Evolutionary conservation across 2,797 vertebrate species (phyloP).

Genomic region (Emys orbicularis): DNA sequence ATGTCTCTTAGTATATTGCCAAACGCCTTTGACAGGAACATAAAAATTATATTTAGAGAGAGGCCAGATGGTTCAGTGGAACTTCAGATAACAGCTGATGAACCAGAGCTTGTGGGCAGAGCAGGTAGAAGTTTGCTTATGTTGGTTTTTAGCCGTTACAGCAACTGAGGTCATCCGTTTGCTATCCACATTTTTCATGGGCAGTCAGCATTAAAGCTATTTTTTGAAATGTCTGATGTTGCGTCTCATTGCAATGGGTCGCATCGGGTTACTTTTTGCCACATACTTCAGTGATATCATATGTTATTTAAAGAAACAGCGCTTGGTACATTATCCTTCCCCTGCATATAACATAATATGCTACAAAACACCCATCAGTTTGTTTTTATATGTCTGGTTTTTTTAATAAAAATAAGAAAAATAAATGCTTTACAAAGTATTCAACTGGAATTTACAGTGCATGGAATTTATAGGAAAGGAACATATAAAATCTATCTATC

Average conservation of each 20-base stretch:
- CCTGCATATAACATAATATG: accelerated
- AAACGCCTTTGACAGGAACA: accelerated
- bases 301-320: background rate
- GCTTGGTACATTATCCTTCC: background rate
- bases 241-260: background rate
- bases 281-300: background rate
- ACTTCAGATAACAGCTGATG: background rate
- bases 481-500: background rate
- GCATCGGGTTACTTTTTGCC: background rate
- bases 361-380: background rate
- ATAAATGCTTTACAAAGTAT: background rate
- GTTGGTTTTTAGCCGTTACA: background rate
- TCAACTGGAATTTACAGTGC: background rate
- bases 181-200: background rate
- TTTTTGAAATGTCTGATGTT: background rate
- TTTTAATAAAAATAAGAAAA: background rate
- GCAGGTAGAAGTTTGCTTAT: background rate
- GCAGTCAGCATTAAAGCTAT: background rate
- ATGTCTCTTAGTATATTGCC: background rate
- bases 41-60: background rate
- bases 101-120: background rate
- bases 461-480: background rate
- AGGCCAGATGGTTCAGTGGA: background rate
- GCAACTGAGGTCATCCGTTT: background rate
- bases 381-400: background rate